These are phyloP conservation scores for Puffinus mauretanicus DNA, from an alignment of 2,113 vertebrate genomes.

Conservation along the genomic window DNA sequence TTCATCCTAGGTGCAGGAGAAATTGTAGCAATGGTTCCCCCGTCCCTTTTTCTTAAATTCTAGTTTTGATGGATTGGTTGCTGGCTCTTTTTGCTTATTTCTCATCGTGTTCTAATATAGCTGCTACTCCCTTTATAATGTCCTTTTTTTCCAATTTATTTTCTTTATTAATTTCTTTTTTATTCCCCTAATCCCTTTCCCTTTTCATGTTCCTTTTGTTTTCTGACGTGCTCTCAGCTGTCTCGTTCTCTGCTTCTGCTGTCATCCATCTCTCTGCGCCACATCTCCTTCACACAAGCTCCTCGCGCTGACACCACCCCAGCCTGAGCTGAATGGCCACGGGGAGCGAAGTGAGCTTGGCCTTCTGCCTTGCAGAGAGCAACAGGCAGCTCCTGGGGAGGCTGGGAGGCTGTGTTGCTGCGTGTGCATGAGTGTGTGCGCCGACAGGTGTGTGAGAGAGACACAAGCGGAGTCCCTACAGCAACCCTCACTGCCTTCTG, in stretches of 20 bases:
- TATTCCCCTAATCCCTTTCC: neutral
- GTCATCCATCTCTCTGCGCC: neutral
- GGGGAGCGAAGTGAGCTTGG: neutral
- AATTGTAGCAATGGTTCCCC: neutral
- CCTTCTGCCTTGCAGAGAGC: neutral
- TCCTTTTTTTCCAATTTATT: neutral
- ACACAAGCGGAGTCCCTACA: accelerated
- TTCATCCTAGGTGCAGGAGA: neutral
- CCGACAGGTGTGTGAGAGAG: neutral
- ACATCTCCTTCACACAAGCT: neutral
- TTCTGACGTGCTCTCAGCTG: neutral
- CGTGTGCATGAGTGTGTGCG: accelerated
- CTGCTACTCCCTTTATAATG: neutral
- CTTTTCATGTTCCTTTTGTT: neutral
- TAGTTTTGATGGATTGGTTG: neutral
- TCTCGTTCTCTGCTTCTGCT: neutral
- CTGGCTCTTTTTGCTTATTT: neutral
- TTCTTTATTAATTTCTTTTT: neutral
- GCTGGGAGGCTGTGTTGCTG: neutral
- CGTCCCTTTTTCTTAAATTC: neutral
- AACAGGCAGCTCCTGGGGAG: neutral
- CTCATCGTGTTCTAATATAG: neutral
- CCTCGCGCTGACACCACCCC: neutral
- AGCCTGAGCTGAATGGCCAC: neutral
- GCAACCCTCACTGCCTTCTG: neutral